Base-by-base conservation (phyloP, 2,797 vertebrate genomes). In the Argyrosomus regius region DNA sequence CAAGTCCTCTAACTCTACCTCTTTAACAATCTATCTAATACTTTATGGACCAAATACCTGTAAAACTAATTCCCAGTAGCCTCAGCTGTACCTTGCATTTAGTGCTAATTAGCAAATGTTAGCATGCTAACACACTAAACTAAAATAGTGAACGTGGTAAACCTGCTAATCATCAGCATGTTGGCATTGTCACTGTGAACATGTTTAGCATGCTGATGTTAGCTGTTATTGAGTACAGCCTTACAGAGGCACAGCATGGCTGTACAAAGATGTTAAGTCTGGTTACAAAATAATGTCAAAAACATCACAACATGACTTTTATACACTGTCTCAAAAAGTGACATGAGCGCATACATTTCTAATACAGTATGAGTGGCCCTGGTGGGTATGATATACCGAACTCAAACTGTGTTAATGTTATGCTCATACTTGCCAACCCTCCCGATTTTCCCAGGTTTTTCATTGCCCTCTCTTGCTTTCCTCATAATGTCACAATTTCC, bases 51-150 rank as follows among this genome's bases (percentile, higher is more conserved):
- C 35, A 35, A 35, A 35, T 39, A 9, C 35, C 8, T 9, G 35
- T 8, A 39, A 39, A 9, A 39, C 35, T 39, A 39, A 39, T 39
- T 39, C 35, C 35, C 35, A 58, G 59, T 14, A 22, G n/a, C 45
- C 3, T 71, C 3, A 49, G 14, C n/a, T 20, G 4, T 39, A 20
- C 20, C 41, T 43, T 48, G 17, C 48, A 46, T 48, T 75, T 65
- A 50, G 46, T 13, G 13, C 52, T 48, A 9, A 14, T 24, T 24
- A 24, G 45, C 17, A 66, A 58, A 43, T 52, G 31, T 26, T 24
- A 41, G 14, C 49, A 56, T 74, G 71, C 13, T 20, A n/a, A 61
- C 49, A 62, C 49, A 31, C 18, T 61, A 14, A 35, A 56, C 49
- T 31, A 6, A 58, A 48, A 24, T 1, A 12, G 57, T 39, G 2